Conservation (phyloP, 2,888 invertebrate genomes). For the Erpobdella octoculata region DNA sequence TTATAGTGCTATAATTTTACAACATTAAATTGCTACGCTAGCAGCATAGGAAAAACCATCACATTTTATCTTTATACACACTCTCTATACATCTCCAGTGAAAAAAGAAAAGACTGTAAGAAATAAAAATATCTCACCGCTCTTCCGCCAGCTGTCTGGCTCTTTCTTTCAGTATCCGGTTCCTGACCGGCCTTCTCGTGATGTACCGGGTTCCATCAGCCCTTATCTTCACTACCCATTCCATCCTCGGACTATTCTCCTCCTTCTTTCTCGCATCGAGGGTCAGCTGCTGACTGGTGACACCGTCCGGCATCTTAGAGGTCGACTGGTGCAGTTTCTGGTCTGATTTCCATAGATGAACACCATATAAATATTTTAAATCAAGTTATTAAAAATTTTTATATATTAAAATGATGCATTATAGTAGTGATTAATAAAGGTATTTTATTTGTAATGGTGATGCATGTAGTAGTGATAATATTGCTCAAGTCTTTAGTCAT, state of each 20-base stretch:
- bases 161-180: slow-evolving; percentile 62
- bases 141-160: slow-evolving; percentile 62
- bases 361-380: background rate
- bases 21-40: too few species aligned
- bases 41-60: too few species aligned
- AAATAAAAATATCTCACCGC: slow-evolving; percentile 51
- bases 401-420: too few species aligned
- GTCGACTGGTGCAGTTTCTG: background rate
- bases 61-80: too few species aligned
- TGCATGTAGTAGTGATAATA: too few species aligned
- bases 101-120: too few species aligned
- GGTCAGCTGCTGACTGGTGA: background rate
- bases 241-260: slow-evolving; percentile 42
- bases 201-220: slow-evolving; percentile 71
- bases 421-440: too few species aligned
- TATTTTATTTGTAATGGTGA: too few species aligned
- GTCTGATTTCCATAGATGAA: background rate
- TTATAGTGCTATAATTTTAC: too few species aligned
- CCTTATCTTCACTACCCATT: slow-evolving; percentile 69
- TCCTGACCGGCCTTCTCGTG: slow-evolving; percentile 64
- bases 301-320: background rate
- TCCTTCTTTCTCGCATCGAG: background rate
- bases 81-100: too few species aligned
- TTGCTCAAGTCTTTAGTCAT: too few species aligned
- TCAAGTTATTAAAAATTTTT: too few species aligned